Percentiles rank a stretch among this genome's conserved stretches.
Evolutionary conservation across 1,140 invertebrate species (phyloP).

Genomic region (Ips nitidus): DNA sequence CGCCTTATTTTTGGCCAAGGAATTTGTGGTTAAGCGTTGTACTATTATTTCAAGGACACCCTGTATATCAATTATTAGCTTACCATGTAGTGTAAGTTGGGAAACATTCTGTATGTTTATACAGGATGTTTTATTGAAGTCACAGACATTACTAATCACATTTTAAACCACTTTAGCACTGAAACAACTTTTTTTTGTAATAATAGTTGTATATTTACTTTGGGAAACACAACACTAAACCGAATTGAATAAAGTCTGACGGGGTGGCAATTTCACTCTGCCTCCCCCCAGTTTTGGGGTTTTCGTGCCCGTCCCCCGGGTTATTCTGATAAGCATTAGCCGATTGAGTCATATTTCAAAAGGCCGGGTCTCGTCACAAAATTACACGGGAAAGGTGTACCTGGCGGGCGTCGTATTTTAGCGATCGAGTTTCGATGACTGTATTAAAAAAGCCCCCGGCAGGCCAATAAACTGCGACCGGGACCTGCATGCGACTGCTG

Average conservation of each 20-base stretch:
- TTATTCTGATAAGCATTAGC: constrained; percentile 19
- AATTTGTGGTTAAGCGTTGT: not conserved
- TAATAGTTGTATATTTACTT: too few species aligned
- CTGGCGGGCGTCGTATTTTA: constrained; percentile 19
- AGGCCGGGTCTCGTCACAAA: constrained; percentile 14
- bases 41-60: not conserved
- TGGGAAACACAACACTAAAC: too few species aligned
- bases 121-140: too few species aligned
- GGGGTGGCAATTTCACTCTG: too few species aligned
- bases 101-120: too few species aligned
- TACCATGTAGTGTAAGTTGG: too few species aligned
- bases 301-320: not conserved
- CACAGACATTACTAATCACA: too few species aligned
- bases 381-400: constrained; percentile 29
- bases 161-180: too few species aligned
- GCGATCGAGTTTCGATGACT: constrained; percentile 20
- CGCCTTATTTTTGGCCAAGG: not conserved
- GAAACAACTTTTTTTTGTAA: too few species aligned
- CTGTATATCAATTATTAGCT: not conserved
- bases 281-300: too few species aligned
- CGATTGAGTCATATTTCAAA: constrained; percentile 34
- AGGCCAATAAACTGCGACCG: constrained; percentile 1
- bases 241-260: too few species aligned
- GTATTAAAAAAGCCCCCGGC: constrained; percentile 10
- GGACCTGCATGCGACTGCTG: not conserved